Base-by-base conservation (phyloP, 1,140 invertebrate genomes). In the Anadara kagoshimensis region DNA sequence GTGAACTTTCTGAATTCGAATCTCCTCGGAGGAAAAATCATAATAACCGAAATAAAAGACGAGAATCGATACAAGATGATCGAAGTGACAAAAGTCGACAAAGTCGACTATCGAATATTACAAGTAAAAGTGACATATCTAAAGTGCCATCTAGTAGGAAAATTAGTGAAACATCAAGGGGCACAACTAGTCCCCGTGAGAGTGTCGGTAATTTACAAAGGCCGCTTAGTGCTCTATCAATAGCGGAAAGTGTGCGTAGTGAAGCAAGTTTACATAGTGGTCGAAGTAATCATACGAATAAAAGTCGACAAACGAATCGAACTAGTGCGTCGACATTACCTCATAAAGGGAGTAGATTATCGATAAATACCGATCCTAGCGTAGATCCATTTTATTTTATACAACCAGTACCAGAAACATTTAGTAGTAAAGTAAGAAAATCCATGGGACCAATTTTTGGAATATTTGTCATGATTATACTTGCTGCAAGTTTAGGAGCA, bases 1-100 rank as follows among this genome's bases (percentile, higher is more conserved):
- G 73, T 61, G 73, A 75, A 56, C 56, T 75, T 16, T 75, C 73
- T 24, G 73, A 75, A 66, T 47, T 75, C 18, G 73, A 75, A 62
- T 53, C 47, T 49, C 54, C 16, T 36, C 47, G n/a, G 61, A 59
- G 66, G 16, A 69, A 56, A 58, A 36, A 44, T 29, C 53, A 59
- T 8, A 62, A 49, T 16, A 51, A 62, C 43, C 53, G 47, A 29
- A 57, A 54, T 16, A 62, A 24, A 54, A 56, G 67, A 29, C 62
- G 68, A 22, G 67, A 75, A 49, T 75, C 73, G 3, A 36, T 43
- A 18, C 20, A 59, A 18, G 73, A 75, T 47, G 57, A 70, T 47
- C 44, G 67, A 18, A 75, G 73, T 59, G 70, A 73, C 16, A 45
- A 29, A 61, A 73, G 71, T 54, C 56, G 64, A 36, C 44, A 57